Base-by-base conservation (phyloP, 1,140 invertebrate genomes). In the Globodera rostochiensis region DNA sequence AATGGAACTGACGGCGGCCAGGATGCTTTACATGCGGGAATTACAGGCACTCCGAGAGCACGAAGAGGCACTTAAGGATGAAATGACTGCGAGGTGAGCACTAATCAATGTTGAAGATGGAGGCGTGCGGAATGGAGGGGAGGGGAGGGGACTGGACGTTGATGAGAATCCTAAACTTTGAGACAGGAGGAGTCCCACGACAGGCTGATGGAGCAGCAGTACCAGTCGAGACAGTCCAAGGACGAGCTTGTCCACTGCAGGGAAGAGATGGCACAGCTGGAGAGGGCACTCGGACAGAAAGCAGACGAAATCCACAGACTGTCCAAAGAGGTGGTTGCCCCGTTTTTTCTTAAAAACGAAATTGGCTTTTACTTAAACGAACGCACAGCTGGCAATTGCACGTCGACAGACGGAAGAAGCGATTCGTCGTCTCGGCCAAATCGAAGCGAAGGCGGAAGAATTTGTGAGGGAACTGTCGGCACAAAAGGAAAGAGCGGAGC, bases 101-200 rank as follows among this genome's bases (percentile, higher is more conserved):
- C 36, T 36, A 36, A 36, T 36, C 36, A 13, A n/a, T 1, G 47
- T 6, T 11, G 19, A 15, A 64, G 57, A 64, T 6, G 4, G 19
- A 13, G 57, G 57, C 15, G 19, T 11, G 19, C 13, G 19, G 6
- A 53, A 53, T 36, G 36, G 36, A 36, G 36, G 36, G 36, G 36
- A 36, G 57, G 57, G 15, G 13, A 64, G 11, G 11, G 57, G 5
- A 64, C 57, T 6, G 19, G 19, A 6, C 50, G 11, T 53, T 53
- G 50, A 53, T 53, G 50, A 13, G 4, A 1, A 9, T 4, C 50
- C 50, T 7, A 7, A 53, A 9, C 11, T 67, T 88, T 78, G 73
- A 88, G 88, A 82, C 88, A 89, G 74, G 88, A 90, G 64, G 88
- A 89, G 71, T 89, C 89, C 74, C 87, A 87, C 70, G 88, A 89